phyloP scores from a whole-genome alignment of 2,113 vertebrate species.

The Gnathonemus longibarbis region DNA sequence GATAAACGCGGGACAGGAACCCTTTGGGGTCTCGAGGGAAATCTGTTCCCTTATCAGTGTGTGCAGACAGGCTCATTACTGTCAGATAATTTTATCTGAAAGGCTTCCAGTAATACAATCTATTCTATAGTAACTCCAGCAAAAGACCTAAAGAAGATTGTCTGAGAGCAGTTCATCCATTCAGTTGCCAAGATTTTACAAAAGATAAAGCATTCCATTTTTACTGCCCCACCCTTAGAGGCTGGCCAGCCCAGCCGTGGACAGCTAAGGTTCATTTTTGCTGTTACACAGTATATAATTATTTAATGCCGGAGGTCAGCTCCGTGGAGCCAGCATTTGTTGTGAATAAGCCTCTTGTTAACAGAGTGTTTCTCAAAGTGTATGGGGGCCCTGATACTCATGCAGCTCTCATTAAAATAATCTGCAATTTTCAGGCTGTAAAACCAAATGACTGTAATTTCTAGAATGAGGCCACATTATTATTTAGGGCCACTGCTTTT shows the following conservation, averaged over 20 bases:
- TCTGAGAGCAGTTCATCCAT: not conserved
- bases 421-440: constrained; percentile 22
- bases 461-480: constrained; percentile 13
- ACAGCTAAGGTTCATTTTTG: not conserved
- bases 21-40: not conserved
- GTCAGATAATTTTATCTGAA: not conserved
- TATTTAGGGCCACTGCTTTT: not conserved
- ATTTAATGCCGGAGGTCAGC: constrained; percentile 2
- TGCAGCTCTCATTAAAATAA: constrained; percentile 25
- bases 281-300: constrained; percentile 2
- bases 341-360: constrained; percentile 26
- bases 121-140: constrained; percentile 5
- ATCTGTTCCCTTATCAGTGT: constrained; percentile 5
- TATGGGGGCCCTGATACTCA: not conserved
- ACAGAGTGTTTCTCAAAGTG: constrained; percentile 16
- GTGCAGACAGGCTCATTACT: not conserved
- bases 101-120: not conserved
- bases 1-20: not conserved
- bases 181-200: not conserved
- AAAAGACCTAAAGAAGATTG: not conserved
- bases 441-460: constrained; percentile 20
- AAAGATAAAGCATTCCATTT: constrained; percentile 2
- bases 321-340: constrained; percentile 14
- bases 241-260: not conserved
- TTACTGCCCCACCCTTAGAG: not conserved